A percentile compares a stretch with the other conserved stretches of the same genome.
Conservation (phyloP, 2,797 vertebrate genomes). For the Enteromius argenteus region DNA sequence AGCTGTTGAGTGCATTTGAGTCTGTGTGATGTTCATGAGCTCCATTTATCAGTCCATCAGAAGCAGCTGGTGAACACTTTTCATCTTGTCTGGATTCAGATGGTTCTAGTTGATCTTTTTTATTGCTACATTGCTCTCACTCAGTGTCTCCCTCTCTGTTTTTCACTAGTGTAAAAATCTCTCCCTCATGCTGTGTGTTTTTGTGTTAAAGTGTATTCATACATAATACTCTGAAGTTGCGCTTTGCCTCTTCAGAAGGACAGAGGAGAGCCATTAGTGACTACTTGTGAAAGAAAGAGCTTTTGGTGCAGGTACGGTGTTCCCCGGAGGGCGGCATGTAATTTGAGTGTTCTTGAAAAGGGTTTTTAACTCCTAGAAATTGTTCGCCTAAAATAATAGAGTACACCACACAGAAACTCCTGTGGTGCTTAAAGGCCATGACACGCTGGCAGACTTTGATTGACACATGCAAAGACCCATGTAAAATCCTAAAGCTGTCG, state of each 20-base stretch:
- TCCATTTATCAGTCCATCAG: slow-evolving; percentile 35
- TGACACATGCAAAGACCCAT: slow-evolving; percentile 43
- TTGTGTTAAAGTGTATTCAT: not conserved
- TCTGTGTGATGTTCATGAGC: not conserved
- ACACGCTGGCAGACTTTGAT: slow-evolving; percentile 45
- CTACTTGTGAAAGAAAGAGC: not conserved
- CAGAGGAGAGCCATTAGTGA: slow-evolving; percentile 3
- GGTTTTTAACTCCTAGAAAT: not conserved
- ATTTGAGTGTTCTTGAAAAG: slow-evolving; percentile 7
- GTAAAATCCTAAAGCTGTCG: slow-evolving; percentile 33
- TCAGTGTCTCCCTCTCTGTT: not conserved
- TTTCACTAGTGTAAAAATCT: not conserved
- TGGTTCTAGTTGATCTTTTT: slow-evolving; percentile 29
- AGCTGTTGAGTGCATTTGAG: not conserved
- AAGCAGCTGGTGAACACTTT: slow-evolving; percentile 30
- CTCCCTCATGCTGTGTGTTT: not conserved
- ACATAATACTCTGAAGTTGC: not conserved
- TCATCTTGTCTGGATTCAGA: slow-evolving; percentile 41
- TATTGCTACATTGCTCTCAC: slow-evolving; percentile 7
- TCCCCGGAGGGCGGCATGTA: not conserved
- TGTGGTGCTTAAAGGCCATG: slow-evolving; percentile 7
- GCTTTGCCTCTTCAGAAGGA: not conserved
- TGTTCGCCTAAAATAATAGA: not conserved
- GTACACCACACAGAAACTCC: slow-evolving; percentile 8
- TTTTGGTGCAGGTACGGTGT: slow-evolving; percentile 7